phyloP scores from a whole-genome alignment of 2,797 vertebrate species.

The Oceanodroma leucorhoa region DNA sequence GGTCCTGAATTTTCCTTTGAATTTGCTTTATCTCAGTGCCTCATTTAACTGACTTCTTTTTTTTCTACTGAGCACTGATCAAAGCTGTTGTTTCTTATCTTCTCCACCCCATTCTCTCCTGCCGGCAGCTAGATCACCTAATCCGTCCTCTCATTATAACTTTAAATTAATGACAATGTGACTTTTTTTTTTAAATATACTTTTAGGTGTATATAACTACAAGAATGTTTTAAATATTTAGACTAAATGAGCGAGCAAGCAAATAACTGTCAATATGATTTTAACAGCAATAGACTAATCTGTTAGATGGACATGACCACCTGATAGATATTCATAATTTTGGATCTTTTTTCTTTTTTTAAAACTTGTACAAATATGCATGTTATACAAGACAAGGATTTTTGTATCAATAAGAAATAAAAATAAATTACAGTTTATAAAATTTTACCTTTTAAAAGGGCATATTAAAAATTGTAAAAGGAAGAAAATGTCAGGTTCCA shows the following conservation, averaged over 20 bases:
- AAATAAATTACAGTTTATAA: not conserved
- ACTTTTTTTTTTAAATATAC: not conserved
- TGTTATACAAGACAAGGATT: not conserved
- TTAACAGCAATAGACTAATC: not conserved
- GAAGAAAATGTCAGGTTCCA: not conserved
- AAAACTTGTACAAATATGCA: not conserved
- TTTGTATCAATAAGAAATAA: not conserved
- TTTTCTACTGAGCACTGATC: not conserved
- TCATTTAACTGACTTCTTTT: not conserved
- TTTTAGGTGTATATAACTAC: not conserved
- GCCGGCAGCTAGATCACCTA: not conserved
- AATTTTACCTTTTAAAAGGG: not conserved
- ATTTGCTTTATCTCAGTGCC: not conserved
- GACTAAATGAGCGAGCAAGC: not conserved
- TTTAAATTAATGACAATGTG: not conserved
- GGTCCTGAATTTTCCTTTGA: not conserved
- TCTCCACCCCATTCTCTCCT: not conserved
- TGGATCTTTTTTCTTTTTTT: not conserved
- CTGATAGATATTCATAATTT: not conserved
- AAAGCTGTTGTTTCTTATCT: not conserved
- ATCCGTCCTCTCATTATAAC: not conserved
- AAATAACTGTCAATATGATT: not conserved
- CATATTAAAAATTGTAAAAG: not conserved
- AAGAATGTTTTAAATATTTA: not conserved
- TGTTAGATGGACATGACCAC: not conserved